Evolutionary conservation across 2,113 vertebrate genomes (phyloP).

Genomic region (Saimiri boliviensis): DNA sequence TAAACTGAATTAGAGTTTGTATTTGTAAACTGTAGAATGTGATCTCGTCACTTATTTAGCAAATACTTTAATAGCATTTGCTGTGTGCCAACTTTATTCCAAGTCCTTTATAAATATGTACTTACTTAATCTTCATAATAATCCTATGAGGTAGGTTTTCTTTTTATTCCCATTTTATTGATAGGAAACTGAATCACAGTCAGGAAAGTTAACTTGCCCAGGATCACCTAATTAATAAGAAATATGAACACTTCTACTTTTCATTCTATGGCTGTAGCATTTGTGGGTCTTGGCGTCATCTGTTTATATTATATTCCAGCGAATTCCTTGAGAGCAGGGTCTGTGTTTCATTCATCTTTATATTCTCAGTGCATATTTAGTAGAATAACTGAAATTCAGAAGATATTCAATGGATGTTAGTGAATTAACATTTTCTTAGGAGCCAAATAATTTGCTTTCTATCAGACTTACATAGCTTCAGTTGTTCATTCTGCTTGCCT

Average conservation of each 20-base stretch:
- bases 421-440: slow-evolving; percentile 27
- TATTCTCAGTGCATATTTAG: background rate
- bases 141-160: background rate
- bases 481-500: background rate
- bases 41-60: slow-evolving; percentile 49
- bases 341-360: slow-evolving; percentile 18
- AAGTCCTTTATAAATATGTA: slow-evolving; percentile 39
- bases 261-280: background rate
- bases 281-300: background rate
- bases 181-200: slow-evolving; percentile 25
- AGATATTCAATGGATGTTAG: background rate
- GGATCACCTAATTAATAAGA: background rate
- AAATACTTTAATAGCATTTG: slow-evolving; percentile 40
- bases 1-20: slow-evolving; percentile 47
- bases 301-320: background rate
- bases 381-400: slow-evolving; percentile 4
- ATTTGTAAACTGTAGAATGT: slow-evolving; percentile 11
- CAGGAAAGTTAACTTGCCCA: slow-evolving; percentile 25
- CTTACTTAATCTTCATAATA: slow-evolving; percentile 28
- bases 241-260: background rate
- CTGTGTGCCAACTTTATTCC: slow-evolving; percentile 9
- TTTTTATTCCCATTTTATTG: slow-evolving; percentile 35
- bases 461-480: background rate
- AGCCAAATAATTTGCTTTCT: slow-evolving; percentile 17
- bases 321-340: background rate